Evolutionary conservation across 1,140 invertebrate species (phyloP).

Genomic region (Panagrolaimus sp.): DNA sequence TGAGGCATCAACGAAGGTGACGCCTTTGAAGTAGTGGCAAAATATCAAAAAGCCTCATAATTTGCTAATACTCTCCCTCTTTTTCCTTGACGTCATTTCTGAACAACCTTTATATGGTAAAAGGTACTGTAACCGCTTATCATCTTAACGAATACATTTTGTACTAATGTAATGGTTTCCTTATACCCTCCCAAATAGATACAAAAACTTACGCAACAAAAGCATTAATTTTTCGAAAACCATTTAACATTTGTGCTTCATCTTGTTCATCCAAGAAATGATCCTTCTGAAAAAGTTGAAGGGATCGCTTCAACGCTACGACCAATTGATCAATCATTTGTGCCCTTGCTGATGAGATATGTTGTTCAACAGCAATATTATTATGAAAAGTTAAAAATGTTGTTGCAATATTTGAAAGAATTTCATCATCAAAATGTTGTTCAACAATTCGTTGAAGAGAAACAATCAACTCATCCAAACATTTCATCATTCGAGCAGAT

Average conservation of each 20-base stretch:
- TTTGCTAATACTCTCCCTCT: no score
- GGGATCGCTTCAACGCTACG: conserved; percentile 27
- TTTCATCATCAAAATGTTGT: conserved; percentile 82
- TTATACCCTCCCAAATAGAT: no score
- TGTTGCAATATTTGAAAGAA: conserved; percentile 60
- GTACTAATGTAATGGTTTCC: no score
- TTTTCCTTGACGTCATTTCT: no score
- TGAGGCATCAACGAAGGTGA: no score
- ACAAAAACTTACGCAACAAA: conserved; percentile 68
- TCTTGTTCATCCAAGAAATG: conserved; percentile 91
- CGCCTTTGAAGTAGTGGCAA: no score
- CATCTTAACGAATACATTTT: no score
- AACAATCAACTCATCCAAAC: conserved; percentile 72
- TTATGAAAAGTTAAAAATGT: conserved; percentile 35
- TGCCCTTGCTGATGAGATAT: conserved; percentile 36
- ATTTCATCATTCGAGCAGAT: conserved; percentile 42
- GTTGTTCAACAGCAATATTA: conserved; percentile 31
- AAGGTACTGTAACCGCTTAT: no score
- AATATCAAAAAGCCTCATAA: no score
- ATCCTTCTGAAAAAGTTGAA: conserved; percentile 57
- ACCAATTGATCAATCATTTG: conserved; percentile 45
- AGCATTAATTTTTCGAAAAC: conserved; percentile 82
- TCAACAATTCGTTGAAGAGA: conserved; percentile 78
- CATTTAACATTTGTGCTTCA: conserved; percentile 79
- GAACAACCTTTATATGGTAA: no score